Base-by-base conservation (phyloP, 2,888 invertebrate genomes). In the Spatulosminthurus flaviceps region DNA sequence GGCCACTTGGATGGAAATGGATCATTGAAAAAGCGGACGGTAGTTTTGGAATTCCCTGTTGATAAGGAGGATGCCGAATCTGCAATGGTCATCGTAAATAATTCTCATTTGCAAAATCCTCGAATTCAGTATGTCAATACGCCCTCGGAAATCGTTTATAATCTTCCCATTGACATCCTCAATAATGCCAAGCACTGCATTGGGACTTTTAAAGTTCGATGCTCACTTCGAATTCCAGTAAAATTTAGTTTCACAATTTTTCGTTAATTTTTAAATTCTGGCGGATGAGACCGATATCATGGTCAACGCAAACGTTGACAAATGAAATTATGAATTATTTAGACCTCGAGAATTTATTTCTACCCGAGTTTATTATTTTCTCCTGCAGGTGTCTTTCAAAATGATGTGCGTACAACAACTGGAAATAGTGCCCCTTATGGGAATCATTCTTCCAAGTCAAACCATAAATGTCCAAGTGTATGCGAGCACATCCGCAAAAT, bases 111-210 rank as follows among this genome's bases (percentile, higher is more conserved):
- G 16, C 42, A 41, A 0, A 22, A 74, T 26, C 67, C 74, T 13
- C n/a, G 74, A 42, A 19, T 74, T 41, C 74, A 79, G 19, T 79
- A 51, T 26, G 34, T 79, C n/a, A 26, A 79, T 26, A 74, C 79
- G 0, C 74, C 79, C 4, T 41, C 66, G 7, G 74, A 79, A 61
- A 43, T 79, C 9, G 66, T 61, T 0, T 78, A 72, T 42, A 29
- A 43, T 0, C 29, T 79, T 43, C 71, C 78, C n/a, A 64, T 2
- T 16, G 22, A 64, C 5, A 9, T 71, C 1, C 4, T 21, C 19
- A 11, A 0, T 16, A 13, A 34, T 26, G 13, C 21, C 22, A 70
- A 69, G 22, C 19, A 29, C n/a, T 19, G 34, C 21, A 22, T 79
- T 13, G 79, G 79, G 22, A 69, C 29, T 26, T 26, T 79, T 24